A percentile compares a stretch with the other conserved stretches of the same genome.
phyloP scores from a whole-genome alignment of 2,113 vertebrate species.

The Bubalus kerabau region DNA sequence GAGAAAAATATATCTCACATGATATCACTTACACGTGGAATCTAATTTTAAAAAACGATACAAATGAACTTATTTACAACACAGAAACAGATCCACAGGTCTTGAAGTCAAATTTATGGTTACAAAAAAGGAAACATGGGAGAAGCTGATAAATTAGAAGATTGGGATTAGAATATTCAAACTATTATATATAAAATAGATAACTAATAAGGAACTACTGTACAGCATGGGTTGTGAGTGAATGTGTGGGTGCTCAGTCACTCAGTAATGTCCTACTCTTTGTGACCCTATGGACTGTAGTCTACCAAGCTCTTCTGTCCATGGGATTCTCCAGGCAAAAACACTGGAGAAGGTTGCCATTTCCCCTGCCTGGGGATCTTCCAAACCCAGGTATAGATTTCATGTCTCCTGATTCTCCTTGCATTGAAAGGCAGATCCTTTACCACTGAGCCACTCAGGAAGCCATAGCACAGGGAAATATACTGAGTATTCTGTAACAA shows the following conservation, averaged over 20 bases:
- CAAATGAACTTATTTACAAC: neutral
- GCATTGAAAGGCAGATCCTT: neutral
- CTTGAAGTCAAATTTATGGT: neutral
- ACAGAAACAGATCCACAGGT: neutral
- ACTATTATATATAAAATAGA: neutral
- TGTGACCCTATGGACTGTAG: neutral
- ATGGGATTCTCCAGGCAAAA: neutral
- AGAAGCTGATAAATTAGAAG: neutral
- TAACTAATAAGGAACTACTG: neutral
- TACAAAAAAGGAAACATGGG: neutral
- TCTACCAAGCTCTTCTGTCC: neutral
- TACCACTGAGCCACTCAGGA: neutral
- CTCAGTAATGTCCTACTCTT: neutral
- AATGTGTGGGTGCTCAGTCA: neutral
- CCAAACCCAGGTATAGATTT: neutral
- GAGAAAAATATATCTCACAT: neutral
- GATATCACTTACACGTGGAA: neutral
- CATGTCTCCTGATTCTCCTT: neutral
- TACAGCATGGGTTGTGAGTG: neutral
- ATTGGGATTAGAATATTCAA: neutral
- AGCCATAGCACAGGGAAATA: neutral
- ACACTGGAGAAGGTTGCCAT: neutral
- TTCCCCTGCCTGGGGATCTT: neutral
- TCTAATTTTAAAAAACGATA: neutral
- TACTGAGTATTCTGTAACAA: neutral